Conservation (phyloP, 2,888 invertebrate species). For the Oeneis ivallda region DNA sequence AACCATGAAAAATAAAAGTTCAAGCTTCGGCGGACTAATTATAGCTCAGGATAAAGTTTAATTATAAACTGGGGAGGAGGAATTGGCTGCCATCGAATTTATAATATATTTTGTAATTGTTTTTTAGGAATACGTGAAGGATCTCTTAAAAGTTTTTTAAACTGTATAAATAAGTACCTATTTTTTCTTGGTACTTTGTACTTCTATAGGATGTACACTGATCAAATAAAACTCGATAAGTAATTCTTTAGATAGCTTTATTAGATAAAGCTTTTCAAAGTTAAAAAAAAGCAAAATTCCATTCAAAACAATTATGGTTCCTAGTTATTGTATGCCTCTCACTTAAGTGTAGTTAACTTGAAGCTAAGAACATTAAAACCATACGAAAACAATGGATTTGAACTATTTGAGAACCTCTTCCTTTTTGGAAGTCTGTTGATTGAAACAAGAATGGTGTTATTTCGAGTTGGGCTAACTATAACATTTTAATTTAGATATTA, state of each 20-base stretch:
- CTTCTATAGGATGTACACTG: no score
- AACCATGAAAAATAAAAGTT: background rate
- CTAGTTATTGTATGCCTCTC: no score
- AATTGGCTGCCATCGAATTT: conserved; percentile 9
- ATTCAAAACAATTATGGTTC: no score
- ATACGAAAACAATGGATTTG: no score
- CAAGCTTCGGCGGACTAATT: background rate
- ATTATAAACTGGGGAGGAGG: background rate
- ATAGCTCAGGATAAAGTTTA: background rate
- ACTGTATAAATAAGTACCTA: background rate
- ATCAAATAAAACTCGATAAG: no score
- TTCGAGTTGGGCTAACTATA: background rate
- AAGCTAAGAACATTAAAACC: no score
- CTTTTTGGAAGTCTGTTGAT: background rate
- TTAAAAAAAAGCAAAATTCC: no score
- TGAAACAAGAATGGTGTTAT: background rate
- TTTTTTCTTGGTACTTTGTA: no score
- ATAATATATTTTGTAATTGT: conserved; percentile 5
- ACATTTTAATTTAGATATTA: no score
- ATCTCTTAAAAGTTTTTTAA: conserved; percentile 8
- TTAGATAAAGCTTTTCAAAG: no score
- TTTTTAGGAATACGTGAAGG: conserved; percentile 6
- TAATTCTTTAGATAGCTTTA: no score
- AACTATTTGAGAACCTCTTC: background rate
- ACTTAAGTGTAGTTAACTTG: no score